These are phyloP conservation scores for Philotrypesis tridentata DNA, from an alignment of 1,140 invertebrate species.

Conservation along the genomic window DNA sequence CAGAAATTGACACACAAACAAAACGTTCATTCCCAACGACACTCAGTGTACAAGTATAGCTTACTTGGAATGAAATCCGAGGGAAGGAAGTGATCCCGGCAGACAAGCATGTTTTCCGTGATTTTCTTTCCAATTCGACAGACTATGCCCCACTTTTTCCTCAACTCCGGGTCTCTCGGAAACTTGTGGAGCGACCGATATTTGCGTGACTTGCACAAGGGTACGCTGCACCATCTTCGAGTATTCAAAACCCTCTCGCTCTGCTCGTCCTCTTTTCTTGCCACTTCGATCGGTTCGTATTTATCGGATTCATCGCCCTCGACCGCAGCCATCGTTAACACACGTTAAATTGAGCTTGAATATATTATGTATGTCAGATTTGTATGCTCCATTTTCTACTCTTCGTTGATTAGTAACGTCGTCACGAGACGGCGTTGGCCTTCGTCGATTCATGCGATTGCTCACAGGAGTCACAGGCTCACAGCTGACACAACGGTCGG, in stretches of 20 bases:
- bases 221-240: constrained; percentile 9
- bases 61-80: constrained; percentile 22
- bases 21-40: not conserved
- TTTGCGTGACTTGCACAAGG: not conserved
- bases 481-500: not conserved
- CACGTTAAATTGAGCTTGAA: too few relatives aligned
- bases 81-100: not conserved
- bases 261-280: not conserved
- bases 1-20: not conserved
- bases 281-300: not conserved
- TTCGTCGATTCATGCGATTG: too few relatives aligned
- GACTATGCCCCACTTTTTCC: not conserved
- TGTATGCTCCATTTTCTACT: not conserved
- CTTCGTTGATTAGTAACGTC: not conserved
- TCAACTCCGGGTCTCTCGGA: not conserved
- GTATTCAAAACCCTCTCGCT: not conserved
- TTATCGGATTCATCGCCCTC: not conserved
- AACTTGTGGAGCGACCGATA: not conserved
- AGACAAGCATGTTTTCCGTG: not conserved
- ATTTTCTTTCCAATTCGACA: not conserved
- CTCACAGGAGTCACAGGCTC: too few relatives aligned
- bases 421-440: not conserved
- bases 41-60: too few relatives aligned
- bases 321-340: not conserved
- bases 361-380: too few relatives aligned